phyloP scores from a whole-genome alignment of 1,140 invertebrate genomes.

The Nephotettix cincticeps region DNA sequence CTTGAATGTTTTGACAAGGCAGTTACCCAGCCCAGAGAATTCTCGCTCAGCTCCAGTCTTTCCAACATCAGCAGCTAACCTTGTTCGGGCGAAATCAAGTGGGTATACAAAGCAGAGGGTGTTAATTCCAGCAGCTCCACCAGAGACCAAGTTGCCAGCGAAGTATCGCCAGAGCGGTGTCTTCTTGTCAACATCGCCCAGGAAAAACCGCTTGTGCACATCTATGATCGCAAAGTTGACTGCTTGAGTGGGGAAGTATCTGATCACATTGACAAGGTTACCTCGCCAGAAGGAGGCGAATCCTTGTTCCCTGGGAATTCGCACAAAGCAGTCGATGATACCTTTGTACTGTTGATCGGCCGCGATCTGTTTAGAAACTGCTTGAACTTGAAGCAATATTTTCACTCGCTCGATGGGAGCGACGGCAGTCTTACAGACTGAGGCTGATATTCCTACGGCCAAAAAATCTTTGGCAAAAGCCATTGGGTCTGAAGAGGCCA shows the following conservation, averaged over 20 bases:
- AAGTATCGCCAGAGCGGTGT: constrained; percentile 89
- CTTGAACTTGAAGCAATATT: constrained; percentile 87
- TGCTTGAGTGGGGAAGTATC: constrained; percentile 94
- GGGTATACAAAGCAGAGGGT: constrained; percentile 96
- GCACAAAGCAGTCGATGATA: constrained; percentile 82
- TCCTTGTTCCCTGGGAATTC: constrained; percentile 86
- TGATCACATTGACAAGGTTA: constrained; percentile 89
- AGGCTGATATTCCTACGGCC: constrained; percentile 86
- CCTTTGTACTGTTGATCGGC: constrained; percentile 81
- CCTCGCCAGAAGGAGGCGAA: constrained; percentile 88
- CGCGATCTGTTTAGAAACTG: constrained; percentile 80
- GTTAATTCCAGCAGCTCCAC: constrained; percentile 91
- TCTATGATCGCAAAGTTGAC: constrained; percentile 97
- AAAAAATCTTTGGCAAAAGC: constrained; percentile 78
- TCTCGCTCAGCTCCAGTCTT: constrained; percentile 71
- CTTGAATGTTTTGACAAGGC: constrained; percentile 79
- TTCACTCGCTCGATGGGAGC: constrained; percentile 94
- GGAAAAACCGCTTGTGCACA: constrained; percentile 81
- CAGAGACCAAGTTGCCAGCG: constrained; percentile 84
- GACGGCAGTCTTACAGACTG: constrained; percentile 84
- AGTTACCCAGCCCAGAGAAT: constrained; percentile 81
- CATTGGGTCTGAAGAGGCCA: constrained; percentile 58
- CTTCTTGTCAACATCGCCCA: constrained; percentile 83
- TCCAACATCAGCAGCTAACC: constrained; percentile 82
- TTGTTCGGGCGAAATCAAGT: constrained; percentile 91